These are phyloP conservation scores for Gordius sp. DNA, from an alignment of 2,888 invertebrate genomes.

Conservation along the genomic window DNA sequence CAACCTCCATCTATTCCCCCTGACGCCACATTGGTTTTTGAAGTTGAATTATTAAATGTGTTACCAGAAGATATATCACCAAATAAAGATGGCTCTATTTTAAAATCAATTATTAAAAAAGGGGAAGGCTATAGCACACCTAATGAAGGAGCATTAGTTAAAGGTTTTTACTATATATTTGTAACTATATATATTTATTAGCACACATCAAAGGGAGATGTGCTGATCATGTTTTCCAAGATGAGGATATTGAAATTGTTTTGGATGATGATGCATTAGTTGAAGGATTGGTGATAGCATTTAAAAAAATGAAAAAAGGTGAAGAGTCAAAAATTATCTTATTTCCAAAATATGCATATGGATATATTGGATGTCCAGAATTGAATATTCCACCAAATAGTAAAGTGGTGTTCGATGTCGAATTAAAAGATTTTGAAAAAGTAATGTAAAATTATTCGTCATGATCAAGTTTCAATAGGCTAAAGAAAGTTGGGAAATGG, in stretches of 20 bases:
- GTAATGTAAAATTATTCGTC: conserved; percentile 26
- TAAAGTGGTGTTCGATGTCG: conserved; percentile 50
- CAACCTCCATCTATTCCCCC: conserved; percentile 64
- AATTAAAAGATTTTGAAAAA: conserved; percentile 55
- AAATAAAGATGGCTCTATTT: conserved; percentile 52
- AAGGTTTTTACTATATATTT: conserved; percentile 34
- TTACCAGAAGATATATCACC: conserved; percentile 52
- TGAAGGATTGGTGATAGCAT: conserved; percentile 51
- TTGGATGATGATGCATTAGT: conserved; percentile 55
- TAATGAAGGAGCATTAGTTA: conserved; percentile 52
- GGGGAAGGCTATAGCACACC: conserved; percentile 49
- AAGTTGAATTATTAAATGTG: conserved; percentile 34
- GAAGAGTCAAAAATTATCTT: conserved; percentile 39
- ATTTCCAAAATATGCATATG: conserved; percentile 51
- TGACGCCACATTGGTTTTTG: conserved; percentile 58
- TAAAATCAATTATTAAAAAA: conserved; percentile 41
- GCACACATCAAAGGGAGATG: conserved; percentile 46
- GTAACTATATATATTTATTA: conserved; percentile 25
- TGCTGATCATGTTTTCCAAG: conserved; percentile 45
- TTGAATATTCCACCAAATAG: conserved; percentile 51
- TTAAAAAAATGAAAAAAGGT: conserved; percentile 49
- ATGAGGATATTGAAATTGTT: conserved; percentile 49
- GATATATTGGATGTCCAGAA: conserved; percentile 40
- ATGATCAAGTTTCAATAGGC: conserved; percentile 32
- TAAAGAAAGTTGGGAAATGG: conserved; percentile 55